Base-by-base conservation (phyloP, 2,888 invertebrate genomes). In the Choreutis nemorana region DNA sequence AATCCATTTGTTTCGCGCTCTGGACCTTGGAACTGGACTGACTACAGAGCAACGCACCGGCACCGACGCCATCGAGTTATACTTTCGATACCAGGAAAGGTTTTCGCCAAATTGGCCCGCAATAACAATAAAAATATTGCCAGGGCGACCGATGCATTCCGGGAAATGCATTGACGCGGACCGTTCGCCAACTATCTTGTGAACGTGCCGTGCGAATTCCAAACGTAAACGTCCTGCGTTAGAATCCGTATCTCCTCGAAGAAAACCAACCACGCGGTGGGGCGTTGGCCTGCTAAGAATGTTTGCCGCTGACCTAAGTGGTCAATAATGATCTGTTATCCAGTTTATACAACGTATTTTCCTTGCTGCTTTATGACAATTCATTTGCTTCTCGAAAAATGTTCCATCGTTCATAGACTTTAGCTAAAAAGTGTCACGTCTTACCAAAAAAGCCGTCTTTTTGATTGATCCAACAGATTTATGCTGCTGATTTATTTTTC, bases 301-400 rank as follows among this genome's bases (percentile, higher is more conserved):
- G 73, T 72, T 71, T 64, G 68, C 67, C 56, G 65, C 57, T 68
- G 72, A 72, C 70, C 72, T 61, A 66, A 73, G 71, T 71, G 67
- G 66, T 67, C 72, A 72, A 66, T 72, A 72, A 73, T 73, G 72
- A 72, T 73, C 66, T 70, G 65, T 65, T 72, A 64, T 67, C 61
- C 59, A 55, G 54, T 60, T 53, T 55, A 58, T 60, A 56, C 53
- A 51, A 48, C 52, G 50, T 56, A 59, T 63, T 60, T 59, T 63
- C 55, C 54, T 56, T 52, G 54, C 53, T 50, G 51, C 54, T 57
- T 54, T 46, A 50, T 44, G 50, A 55, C 59, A 55, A 49, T 44
- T n/a, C n/a, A n/a, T n/a, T n/a, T n/a, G n/a, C n/a, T n/a, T n/a
- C n/a, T n/a, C n/a, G n/a, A n/a, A n/a, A n/a, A n/a, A n/a, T n/a